Conservation (phyloP, 2,113 vertebrate genomes). For the Psephotus haematonotus region DNA sequence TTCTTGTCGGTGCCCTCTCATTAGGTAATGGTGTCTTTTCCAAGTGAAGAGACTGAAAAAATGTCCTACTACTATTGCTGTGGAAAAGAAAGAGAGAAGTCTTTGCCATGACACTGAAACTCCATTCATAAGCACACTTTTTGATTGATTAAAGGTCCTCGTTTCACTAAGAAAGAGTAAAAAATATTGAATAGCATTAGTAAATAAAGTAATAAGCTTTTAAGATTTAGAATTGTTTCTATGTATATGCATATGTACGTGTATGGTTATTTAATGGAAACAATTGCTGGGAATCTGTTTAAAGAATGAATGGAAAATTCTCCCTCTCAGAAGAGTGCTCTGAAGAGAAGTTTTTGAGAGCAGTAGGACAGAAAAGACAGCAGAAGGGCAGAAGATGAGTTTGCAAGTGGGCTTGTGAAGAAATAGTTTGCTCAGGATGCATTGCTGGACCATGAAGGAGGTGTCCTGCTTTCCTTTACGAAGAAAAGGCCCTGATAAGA, state of each 20-base stretch:
- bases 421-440: not conserved
- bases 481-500: not conserved
- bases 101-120: not conserved
- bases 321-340: not conserved
- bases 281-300: not conserved
- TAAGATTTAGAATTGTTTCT: not conserved
- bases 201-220: not conserved
- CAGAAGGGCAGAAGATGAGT: not conserved
- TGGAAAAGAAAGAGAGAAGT: not conserved
- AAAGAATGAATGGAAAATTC: not conserved
- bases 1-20: conserved; percentile 55
- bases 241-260: too few species aligned
- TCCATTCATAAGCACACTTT: conserved; percentile 1
- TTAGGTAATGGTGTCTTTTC: conserved; percentile 59
- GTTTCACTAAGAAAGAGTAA: not conserved
- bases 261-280: not conserved
- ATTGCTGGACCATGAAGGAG: not conserved
- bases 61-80: conserved; percentile 1
- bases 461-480: not conserved
- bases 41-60: conserved; percentile 22
- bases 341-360: not conserved
- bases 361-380: not conserved
- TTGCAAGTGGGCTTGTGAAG: not conserved
- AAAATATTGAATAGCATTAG: not conserved
- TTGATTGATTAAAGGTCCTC: not conserved